Evolutionary conservation across 2,797 vertebrate genomes (phyloP).

Genomic region (Macropus fuliginosus): DNA sequence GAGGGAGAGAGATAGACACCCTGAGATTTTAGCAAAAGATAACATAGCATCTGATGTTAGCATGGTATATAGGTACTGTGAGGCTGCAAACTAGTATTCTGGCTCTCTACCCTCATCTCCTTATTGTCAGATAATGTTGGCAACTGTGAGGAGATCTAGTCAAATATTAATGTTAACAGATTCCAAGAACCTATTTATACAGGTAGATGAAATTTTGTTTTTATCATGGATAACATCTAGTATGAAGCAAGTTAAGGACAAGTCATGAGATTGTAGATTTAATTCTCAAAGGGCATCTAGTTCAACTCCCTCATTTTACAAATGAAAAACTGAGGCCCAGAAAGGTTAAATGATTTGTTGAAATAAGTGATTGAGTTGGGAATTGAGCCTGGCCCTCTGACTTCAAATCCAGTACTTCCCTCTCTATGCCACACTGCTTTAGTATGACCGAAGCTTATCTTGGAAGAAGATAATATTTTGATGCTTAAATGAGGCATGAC

Average conservation of each 20-base stretch:
- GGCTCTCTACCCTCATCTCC: background rate
- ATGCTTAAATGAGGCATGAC: background rate
- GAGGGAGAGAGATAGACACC: background rate
- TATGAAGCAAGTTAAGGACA: background rate
- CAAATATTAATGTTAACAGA: background rate
- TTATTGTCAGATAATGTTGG: background rate
- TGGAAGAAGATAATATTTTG: background rate
- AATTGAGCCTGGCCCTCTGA: background rate
- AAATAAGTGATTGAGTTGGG: background rate
- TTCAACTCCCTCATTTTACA: background rate
- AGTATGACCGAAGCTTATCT: slow-evolving; percentile 5
- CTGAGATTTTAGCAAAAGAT: background rate
- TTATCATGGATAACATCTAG: background rate
- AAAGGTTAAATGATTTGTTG: background rate
- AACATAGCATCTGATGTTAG: background rate
- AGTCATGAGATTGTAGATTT: background rate
- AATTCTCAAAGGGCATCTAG: background rate
- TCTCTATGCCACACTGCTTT: accelerated
- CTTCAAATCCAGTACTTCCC: background rate
- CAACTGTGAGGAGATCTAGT: background rate
- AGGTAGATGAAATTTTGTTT: background rate
- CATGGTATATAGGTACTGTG: background rate
- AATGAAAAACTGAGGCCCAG: background rate
- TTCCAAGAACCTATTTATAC: background rate
- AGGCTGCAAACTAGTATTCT: background rate